Conservation (phyloP, 1,140 invertebrate genomes). For the Drosophila hydei region DNA sequence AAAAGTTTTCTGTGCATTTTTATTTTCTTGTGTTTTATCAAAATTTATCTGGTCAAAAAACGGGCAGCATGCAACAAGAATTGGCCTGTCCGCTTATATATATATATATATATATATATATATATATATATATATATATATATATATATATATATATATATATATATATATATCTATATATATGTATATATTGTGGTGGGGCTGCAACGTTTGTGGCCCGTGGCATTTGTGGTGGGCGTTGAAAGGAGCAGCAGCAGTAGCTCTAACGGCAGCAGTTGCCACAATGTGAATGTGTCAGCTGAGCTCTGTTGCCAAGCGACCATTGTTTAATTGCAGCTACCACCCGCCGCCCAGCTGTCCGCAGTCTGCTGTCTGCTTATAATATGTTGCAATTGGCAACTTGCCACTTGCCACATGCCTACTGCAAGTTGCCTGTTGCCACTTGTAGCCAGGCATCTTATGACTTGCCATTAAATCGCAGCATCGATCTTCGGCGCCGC, state of each 20-base stretch:
- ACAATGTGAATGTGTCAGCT: conserved; percentile 75
- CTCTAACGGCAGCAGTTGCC: conserved; percentile 30
- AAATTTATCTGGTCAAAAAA: conserved; percentile 39
- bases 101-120: no score
- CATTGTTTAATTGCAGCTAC: conserved; percentile 51
- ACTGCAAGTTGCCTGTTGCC: neutral
- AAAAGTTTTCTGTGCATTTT: conserved; percentile 21
- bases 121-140: no score
- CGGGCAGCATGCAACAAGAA: conserved; percentile 32
- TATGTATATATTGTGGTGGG: conserved; percentile 34
- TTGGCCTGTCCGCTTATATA: conserved; percentile 44
- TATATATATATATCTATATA: no score
- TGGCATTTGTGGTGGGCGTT: conserved; percentile 44
- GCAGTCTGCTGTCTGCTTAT: neutral
- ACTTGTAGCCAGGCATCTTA: conserved; percentile 13
- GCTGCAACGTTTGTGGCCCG: conserved; percentile 39
- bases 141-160: no score
- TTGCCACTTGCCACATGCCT: conserved; percentile 15
- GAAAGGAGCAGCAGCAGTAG: conserved; percentile 50
- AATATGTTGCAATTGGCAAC: conserved; percentile 34
- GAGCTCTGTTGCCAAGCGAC: conserved; percentile 37
- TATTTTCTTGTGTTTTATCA: conserved; percentile 38
- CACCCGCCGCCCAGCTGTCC: conserved; percentile 27
- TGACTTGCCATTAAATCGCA: conserved; percentile 42
- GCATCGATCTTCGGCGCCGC: conserved; percentile 61